A percentile compares a stretch with the other conserved stretches of the same genome.
Conservation (phyloP, 2,797 vertebrate genomes). For the Taenioides sp. region DNA sequence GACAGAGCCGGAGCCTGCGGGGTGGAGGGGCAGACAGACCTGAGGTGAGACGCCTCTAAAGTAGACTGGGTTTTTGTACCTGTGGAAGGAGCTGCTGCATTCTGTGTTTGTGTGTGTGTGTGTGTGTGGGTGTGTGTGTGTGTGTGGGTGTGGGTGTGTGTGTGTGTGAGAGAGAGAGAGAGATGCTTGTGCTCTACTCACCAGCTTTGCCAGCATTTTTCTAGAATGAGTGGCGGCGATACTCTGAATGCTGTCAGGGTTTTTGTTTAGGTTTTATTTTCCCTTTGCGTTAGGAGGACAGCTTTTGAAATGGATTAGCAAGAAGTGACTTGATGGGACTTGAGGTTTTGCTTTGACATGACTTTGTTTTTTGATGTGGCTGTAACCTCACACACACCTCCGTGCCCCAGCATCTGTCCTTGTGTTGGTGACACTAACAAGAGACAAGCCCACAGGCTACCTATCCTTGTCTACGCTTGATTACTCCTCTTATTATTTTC, state of each 20-base stretch:
- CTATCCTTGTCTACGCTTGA: conserved; percentile 22
- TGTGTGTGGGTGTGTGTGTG: not conserved
- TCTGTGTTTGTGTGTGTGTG: not conserved
- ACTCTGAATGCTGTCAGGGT: conserved; percentile 31
- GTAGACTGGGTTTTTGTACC: conserved; percentile 39
- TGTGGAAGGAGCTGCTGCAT: conserved; percentile 18
- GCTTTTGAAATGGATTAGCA: conserved; percentile 63
- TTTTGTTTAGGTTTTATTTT: conserved; percentile 41
- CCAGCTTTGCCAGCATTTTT: conserved; percentile 29
- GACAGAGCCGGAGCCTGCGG: conserved; percentile 36
- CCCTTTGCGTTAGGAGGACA: conserved; percentile 43
- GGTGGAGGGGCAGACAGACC: conserved; percentile 65
- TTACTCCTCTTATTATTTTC: conserved; percentile 4
- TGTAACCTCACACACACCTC: conserved; percentile 20
- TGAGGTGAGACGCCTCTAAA: conserved; percentile 56
- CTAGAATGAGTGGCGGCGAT: conserved; percentile 36
- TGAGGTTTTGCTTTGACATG: conserved; percentile 58
- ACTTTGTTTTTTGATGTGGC: conserved; percentile 55
- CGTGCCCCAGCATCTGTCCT: conserved; percentile 49
- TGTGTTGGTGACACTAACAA: conserved; percentile 36
- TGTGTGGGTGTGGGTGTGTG: not conserved
- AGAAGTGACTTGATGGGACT: conserved; percentile 54
- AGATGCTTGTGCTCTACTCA: conserved; percentile 11
- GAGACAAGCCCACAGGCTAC: conserved; percentile 39
- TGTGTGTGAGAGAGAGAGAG: too few species aligned